Conservation (phyloP, 2,888 invertebrate species). For the Beris morrisii region DNA sequence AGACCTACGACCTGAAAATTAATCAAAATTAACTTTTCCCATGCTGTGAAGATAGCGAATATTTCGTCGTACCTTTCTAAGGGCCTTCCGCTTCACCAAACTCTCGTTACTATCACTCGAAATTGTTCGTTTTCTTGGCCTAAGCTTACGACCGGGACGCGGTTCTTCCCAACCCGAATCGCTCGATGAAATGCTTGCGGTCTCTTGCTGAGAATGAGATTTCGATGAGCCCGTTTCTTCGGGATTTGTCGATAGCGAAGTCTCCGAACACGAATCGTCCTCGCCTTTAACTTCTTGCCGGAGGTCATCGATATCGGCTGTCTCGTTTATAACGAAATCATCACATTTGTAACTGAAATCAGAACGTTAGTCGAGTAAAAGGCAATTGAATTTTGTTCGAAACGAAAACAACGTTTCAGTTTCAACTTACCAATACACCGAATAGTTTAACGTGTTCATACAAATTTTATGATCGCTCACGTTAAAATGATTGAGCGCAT, state of each 20-base stretch:
- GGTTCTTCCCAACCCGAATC: slow-evolving; percentile 46
- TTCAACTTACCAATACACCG: slow-evolving; percentile 70
- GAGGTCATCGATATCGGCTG: slow-evolving; percentile 62
- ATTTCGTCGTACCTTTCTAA: slow-evolving; percentile 33
- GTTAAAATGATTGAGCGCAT: slow-evolving; percentile 72
- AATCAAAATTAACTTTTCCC: slow-evolving; percentile 26
- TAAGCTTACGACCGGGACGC: slow-evolving; percentile 41
- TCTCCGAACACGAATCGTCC: slow-evolving; percentile 51
- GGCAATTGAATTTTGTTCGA: background rate
- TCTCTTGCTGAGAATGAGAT: slow-evolving; percentile 44
- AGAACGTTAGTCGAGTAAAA: slow-evolving; percentile 23
- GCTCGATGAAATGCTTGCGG: slow-evolving; percentile 45
- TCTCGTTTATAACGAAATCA: slow-evolving; percentile 76
- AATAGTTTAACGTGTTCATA: slow-evolving; percentile 73
- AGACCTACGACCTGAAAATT: slow-evolving; percentile 65
- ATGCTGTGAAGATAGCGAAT: slow-evolving; percentile 12
- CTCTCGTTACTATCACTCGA: slow-evolving; percentile 44
- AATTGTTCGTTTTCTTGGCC: slow-evolving; percentile 46
- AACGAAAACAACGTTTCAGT: background rate
- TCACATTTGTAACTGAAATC: slow-evolving; percentile 74
- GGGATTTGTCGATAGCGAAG: slow-evolving; percentile 48
- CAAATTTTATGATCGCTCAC: slow-evolving; percentile 70
- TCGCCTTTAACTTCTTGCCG: slow-evolving; percentile 58
- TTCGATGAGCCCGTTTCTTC: slow-evolving; percentile 39
- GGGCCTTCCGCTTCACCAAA: slow-evolving; percentile 34